A percentile compares a stretch with the other conserved stretches of the same genome.
phyloP scores from a whole-genome alignment of 2,797 vertebrate species.

The Pithecia hirsuta region DNA sequence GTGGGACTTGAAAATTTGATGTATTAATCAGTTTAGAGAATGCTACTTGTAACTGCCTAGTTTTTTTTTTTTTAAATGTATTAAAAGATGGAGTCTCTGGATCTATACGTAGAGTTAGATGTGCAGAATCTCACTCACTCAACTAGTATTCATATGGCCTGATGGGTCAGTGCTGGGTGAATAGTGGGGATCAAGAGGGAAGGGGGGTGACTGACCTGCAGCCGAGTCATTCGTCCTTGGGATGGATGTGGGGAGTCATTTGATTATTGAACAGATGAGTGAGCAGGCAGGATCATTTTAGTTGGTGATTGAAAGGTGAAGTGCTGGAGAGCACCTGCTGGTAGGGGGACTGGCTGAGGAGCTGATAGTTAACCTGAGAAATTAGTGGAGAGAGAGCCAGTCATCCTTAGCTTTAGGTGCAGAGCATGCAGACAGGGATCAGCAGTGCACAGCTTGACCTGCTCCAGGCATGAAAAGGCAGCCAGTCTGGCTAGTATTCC shows the following conservation, averaged over 20 bases:
- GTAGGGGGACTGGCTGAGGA: background rate
- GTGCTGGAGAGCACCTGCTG: background rate
- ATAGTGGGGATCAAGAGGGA: background rate
- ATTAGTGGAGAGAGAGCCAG: background rate
- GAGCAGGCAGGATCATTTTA: background rate
- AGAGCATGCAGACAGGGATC: background rate
- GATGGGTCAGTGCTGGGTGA: background rate
- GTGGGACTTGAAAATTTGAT: slow-evolving; percentile 10
- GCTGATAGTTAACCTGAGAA: background rate
- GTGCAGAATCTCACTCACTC: background rate
- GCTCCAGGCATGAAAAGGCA: background rate
- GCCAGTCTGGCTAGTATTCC: background rate
- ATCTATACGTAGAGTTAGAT: background rate
- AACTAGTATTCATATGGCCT: background rate
- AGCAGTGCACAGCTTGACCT: background rate
- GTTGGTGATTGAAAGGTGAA: background rate
- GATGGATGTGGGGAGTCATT: background rate
- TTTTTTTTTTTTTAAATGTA: background rate
- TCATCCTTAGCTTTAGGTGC: background rate
- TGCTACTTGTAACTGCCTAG: background rate
- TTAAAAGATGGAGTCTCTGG: background rate
- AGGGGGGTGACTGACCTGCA: background rate
- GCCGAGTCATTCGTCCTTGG: background rate
- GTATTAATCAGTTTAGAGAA: background rate
- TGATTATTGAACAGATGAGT: background rate